phyloP scores from a whole-genome alignment of 2,797 vertebrate species.

The Melanotaenia nigrans region DNA sequence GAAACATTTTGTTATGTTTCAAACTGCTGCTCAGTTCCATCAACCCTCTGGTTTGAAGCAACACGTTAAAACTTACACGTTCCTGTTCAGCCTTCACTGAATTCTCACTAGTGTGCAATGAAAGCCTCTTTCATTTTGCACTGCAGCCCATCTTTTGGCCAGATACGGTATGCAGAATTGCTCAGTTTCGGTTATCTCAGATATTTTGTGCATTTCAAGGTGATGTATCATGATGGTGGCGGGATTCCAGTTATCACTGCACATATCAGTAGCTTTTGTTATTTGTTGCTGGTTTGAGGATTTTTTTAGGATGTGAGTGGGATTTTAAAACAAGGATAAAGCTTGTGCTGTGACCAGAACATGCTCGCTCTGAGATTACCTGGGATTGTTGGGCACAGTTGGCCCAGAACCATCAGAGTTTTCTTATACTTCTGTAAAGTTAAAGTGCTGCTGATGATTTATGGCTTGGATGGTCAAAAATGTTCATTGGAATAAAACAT shows the following conservation, averaged over 20 bases:
- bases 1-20: conserved; percentile 18
- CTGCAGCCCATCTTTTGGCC: background rate
- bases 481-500: background rate
- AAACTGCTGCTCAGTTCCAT: conserved; percentile 9
- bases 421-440: background rate
- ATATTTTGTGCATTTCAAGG: background rate
- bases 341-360: background rate
- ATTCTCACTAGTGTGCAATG: background rate
- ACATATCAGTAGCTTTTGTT: conserved; percentile 3
- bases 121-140: background rate
- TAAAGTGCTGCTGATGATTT: background rate
- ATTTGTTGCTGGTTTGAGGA: conserved; percentile 3
- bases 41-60: conserved; percentile 3
- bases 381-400: background rate
- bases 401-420: background rate
- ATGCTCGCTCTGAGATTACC: background rate
- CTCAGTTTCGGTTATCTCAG: no score
- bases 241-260: conserved; percentile 2
- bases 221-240: background rate
- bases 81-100: conserved; percentile 5
- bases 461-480: background rate
- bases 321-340: conserved; percentile 14
- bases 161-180: background rate
- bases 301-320: conserved; percentile 12
- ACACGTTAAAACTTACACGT: conserved; percentile 17